A percentile compares a stretch with the other conserved stretches of the same genome.
Conservation (phyloP, 2,797 vertebrate genomes). For the Poecilia picta region DNA sequence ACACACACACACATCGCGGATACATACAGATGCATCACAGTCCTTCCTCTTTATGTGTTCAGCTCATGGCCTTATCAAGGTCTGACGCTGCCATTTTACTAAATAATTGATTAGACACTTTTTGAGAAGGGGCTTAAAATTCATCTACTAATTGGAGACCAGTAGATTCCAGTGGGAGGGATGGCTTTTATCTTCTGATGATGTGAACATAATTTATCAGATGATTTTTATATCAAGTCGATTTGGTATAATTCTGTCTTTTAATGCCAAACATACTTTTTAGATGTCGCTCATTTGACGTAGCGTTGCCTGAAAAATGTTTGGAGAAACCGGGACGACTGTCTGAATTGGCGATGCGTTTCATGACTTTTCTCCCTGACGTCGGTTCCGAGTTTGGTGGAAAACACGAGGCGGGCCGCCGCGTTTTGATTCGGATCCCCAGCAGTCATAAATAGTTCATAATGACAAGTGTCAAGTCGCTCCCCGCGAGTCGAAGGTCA, state of each 20-base stretch:
- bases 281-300: slow-evolving; percentile 88
- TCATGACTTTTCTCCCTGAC: slow-evolving; percentile 77
- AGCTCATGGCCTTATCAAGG: slow-evolving; percentile 82
- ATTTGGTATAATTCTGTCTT: slow-evolving; percentile 86
- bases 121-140: slow-evolving; percentile 82
- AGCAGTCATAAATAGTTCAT: slow-evolving; percentile 79
- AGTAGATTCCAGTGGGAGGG: slow-evolving; percentile 82
- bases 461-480: slow-evolving; percentile 81
- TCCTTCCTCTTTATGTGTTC: slow-evolving; percentile 81
- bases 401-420: slow-evolving; percentile 64
- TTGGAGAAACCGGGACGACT: slow-evolving; percentile 77
- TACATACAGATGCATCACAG: slow-evolving; percentile 60
- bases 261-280: slow-evolving; percentile 86
- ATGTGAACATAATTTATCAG: slow-evolving; percentile 88
- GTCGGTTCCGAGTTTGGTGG: slow-evolving; percentile 76
- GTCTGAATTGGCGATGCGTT: slow-evolving; percentile 83
- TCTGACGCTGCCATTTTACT: slow-evolving; percentile 83
- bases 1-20: slow-evolving; percentile 13
- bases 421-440: slow-evolving; percentile 76
- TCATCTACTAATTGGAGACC: slow-evolving; percentile 87
- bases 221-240: slow-evolving; percentile 86
- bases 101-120: slow-evolving; percentile 89
- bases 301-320: slow-evolving; percentile 85
- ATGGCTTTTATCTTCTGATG: slow-evolving; percentile 88
- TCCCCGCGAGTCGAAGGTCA: slow-evolving; percentile 81